Evolutionary conservation across 2,888 invertebrate species (phyloP), one percentile per base, ranked within the genome.

Genomic region (Rhorus exstirpatorius): DNA sequence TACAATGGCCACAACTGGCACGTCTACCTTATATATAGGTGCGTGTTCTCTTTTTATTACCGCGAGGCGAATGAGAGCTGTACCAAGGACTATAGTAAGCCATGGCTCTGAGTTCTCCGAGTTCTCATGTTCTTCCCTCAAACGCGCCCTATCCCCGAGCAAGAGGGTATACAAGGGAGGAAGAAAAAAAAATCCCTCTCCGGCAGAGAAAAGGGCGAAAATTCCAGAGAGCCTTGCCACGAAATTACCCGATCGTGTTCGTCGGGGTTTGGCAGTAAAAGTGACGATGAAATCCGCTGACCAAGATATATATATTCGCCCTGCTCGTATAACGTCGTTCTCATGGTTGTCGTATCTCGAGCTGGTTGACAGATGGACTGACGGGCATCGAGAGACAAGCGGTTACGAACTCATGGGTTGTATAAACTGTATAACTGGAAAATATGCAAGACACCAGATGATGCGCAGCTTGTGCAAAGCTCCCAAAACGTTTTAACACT

Each of bases 211-310:
- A 70, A 51, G 65, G 14, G 41, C 44, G 44, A 63, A 46, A 55
- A 67, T 77, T 31, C 49, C 35, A 10, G 55, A 68, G 46, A 65
- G 71, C 38, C 31, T 31, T 31, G 31, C 79, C 55, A 79, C 78
- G 76, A 79, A 85, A 85, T 85, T 83, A 78, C 78, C 81, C 68
- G 77, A 61, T 72, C 83, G 67, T 80, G 79, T 84, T 85, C 81
- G 76, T 55, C 79, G 38, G 46, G 14, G 24, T 53, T 53, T 65
- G 80, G 82, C 77, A 81, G 77, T 83, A 79, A 79, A 80, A 86
- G 81, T 78, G 75, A 81, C 77, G 79, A 38, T 58, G 67, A 85
- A 84, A 85, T 85, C 76, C 83, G 85, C 85, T 85, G 84, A 85
- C 85, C 85, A 84, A 85, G 83, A 85, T 85, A 85, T 83, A 82